Percentiles rank a stretch among this genome's conserved stretches.
Evolutionary conservation across 2,113 vertebrate genomes (phyloP).

Genomic region (Zosterops hypoxanthus): DNA sequence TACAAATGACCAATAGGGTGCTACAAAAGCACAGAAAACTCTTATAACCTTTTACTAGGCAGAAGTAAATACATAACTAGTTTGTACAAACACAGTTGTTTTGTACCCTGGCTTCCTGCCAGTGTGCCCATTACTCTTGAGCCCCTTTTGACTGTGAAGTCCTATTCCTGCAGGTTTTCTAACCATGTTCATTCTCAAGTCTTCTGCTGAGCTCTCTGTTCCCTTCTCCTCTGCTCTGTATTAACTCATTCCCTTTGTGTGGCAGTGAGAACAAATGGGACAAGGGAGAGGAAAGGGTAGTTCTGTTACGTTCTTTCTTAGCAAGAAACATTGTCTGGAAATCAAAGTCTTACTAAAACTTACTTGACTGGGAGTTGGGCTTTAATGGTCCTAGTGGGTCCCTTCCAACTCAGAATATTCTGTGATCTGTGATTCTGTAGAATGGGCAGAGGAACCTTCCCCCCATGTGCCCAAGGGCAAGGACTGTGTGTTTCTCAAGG

Average conservation of each 20-base stretch:
- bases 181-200: not conserved
- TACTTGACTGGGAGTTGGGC: not conserved
- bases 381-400: not conserved
- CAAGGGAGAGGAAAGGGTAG: not conserved
- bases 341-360: not conserved
- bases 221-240: not conserved
- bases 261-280: not conserved
- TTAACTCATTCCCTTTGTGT: not conserved
- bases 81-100: not conserved
- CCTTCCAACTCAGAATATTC: not conserved
- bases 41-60: not conserved
- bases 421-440: not conserved
- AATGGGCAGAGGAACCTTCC: not conserved
- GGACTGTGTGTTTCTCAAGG: not conserved
- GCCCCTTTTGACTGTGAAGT: not conserved
- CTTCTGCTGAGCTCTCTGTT: not conserved
- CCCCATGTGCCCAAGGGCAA: not conserved
- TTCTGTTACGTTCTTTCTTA: not conserved
- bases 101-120: not conserved
- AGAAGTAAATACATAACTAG: not conserved
- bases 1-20: not conserved
- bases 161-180: not conserved
- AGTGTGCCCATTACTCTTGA: not conserved
- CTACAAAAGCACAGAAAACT: not conserved
- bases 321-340: not conserved